Evolutionary conservation across 2,113 vertebrate species (phyloP).

Genomic region (Protobothrops flavoviridis): DNA sequence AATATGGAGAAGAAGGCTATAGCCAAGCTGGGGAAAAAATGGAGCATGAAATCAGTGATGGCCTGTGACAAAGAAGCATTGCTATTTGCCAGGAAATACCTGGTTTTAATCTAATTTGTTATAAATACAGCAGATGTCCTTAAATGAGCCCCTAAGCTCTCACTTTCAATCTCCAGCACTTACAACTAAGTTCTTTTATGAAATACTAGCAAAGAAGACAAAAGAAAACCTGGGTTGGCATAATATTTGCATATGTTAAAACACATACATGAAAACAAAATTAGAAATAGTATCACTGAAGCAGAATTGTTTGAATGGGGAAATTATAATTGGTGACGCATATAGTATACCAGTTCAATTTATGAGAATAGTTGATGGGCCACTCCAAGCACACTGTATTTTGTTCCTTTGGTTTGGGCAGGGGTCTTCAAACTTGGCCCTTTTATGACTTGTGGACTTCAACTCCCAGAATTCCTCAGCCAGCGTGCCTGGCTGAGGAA

Average conservation of each 20-base stretch:
- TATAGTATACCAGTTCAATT: not conserved
- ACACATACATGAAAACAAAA: not conserved
- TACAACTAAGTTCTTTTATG: not conserved
- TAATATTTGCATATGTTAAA: not conserved
- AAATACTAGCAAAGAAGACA: not conserved
- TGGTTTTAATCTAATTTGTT: not conserved
- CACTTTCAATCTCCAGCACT: not conserved
- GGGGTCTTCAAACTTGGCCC: too few species aligned
- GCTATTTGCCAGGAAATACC: not conserved
- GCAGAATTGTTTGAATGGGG: not conserved
- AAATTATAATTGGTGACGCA: not conserved
- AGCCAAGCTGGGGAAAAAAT: not conserved
- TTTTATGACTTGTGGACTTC: too few species aligned
- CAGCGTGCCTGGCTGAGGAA: too few species aligned
- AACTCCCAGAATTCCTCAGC: too few species aligned
- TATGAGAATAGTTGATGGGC: not conserved
- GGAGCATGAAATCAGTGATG: not conserved
- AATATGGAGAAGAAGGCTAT: not conserved
- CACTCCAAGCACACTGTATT: not conserved
- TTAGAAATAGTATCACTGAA: not conserved
- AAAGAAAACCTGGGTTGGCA: not conserved
- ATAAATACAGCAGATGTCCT: not conserved
- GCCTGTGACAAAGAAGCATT: not conserved
- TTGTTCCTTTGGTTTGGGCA: not conserved
- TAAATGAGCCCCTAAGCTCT: not conserved